Evolutionary conservation across 2,797 vertebrate genomes (phyloP), one percentile per base, ranked within the genome.

Genomic region (Atherinosoma microstoma): DNA sequence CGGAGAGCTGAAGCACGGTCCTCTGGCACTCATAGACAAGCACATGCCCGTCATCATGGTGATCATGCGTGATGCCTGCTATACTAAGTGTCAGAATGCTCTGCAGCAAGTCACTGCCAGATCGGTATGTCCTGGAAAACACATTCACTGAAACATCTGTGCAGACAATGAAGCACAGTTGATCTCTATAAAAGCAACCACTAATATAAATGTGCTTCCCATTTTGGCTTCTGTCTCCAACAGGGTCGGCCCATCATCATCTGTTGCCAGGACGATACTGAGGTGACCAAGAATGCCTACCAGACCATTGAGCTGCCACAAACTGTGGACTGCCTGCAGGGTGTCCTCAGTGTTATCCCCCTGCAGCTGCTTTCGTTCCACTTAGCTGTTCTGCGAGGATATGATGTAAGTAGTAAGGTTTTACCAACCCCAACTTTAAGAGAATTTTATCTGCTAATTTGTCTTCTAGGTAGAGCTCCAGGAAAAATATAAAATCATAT

Each of bases 11-110:
- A 99, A 99, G 86, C 97, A 99, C 0, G 97, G 97, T 0, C 97
- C 97, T 0, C 87, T 99, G 89, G 97, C 97, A 0, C 94, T 99
- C 4, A 75, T 99, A 29, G 97, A 99, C 91, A 96, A 97, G 83
- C 87, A 97, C 78, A 99, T 99, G 97, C 97, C 97, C 0, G 96
- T 98, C 82, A 98, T 99, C 90, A 98, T 99, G 97, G 91, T 99
- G 84, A 96, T 98, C 87, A 97, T 98, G 97, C 97, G 92, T 76
- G 97, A 99, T 27, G 93, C 94, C 80, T 97, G 97, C 91, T 98
- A 98, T 85, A 86, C 80, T 72, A 99, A 99, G 89, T 99, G 97
- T 85, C 97, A 99, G 87, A 99, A 98, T 0, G 97, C 97, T 68
- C 92, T 99, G 84, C 96, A 98, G 45, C 97, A 99, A 80, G 89